phyloP scores from a whole-genome alignment of 2,888 invertebrate species.

The Noctua comes region DNA sequence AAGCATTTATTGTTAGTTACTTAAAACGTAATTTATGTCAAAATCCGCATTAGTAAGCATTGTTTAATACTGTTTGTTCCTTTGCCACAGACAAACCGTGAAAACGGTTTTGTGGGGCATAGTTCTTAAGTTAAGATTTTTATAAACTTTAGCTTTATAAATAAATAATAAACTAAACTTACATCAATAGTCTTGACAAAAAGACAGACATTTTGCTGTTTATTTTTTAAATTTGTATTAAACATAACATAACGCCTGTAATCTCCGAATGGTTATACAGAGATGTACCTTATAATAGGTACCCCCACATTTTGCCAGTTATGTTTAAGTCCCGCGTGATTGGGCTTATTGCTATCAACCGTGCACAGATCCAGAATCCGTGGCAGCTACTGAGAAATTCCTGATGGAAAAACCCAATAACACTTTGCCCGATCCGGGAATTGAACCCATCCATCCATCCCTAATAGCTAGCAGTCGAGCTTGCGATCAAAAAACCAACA shows the following conservation, averaged over 20 bases:
- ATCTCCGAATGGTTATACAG: neutral
- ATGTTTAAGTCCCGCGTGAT: neutral
- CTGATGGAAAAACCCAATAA: neutral
- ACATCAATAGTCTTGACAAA: neutral
- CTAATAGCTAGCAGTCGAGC: neutral
- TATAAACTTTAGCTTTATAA: no score
- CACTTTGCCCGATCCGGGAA: neutral
- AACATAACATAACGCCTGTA: neutral
- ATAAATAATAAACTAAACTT: no score
- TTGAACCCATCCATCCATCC: rapidly evolving
- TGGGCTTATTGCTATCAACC: neutral
- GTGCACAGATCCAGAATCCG: neutral
- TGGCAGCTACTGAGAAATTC: neutral
- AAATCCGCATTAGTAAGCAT: no score
- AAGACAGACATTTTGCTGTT: neutral
- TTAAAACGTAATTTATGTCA: no score
- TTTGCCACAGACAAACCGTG: no score
- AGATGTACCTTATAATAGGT: neutral
- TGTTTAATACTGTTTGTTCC: no score
- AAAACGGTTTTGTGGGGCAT: no score
- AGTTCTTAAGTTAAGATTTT: no score
- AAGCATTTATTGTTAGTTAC: no score
- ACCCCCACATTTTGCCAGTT: neutral
- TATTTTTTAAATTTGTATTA: neutral
- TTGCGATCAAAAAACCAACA: neutral